Percentiles rank a stretch among this genome's conserved stretches.
phyloP scores from a whole-genome alignment of 1,140 invertebrate species.

The Atta texana region DNA sequence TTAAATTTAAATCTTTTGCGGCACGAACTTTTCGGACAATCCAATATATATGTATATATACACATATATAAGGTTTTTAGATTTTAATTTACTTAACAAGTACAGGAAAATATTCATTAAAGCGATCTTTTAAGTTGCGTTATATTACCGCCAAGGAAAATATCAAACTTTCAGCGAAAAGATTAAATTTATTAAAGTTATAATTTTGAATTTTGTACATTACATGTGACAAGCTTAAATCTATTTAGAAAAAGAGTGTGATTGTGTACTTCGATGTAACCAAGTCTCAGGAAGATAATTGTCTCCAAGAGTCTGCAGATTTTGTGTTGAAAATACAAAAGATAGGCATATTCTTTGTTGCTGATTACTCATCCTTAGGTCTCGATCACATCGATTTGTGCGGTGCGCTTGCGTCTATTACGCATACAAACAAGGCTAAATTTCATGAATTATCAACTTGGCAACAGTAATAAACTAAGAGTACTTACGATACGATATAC shows the following conservation, averaged over 20 bases:
- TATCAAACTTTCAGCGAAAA: constrained; percentile 42
- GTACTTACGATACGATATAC: constrained; percentile 64
- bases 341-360: constrained; percentile 26
- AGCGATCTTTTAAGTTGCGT: background rate
- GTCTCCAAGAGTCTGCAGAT: background rate
- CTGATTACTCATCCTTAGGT: background rate
- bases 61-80: background rate
- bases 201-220: constrained; percentile 73
- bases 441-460: constrained; percentile 62
- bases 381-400: constrained; percentile 65
- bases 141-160: background rate
- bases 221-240: constrained; percentile 57
- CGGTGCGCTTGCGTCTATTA: constrained; percentile 56
- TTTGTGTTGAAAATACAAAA: constrained; percentile 21
- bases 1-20: too few species aligned
- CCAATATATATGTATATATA: too few species aligned
- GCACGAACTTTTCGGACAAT: too few species aligned
- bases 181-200: constrained; percentile 73
- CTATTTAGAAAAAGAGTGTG: constrained; percentile 66
- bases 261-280: constrained; percentile 42
- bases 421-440: constrained; percentile 34
- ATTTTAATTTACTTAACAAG: constrained; percentile 6
- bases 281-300: constrained; percentile 58
- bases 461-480: constrained; percentile 60
- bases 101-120: background rate